Base-by-base conservation (phyloP, 2,113 vertebrate genomes). In the Monopterus albus region DNA sequence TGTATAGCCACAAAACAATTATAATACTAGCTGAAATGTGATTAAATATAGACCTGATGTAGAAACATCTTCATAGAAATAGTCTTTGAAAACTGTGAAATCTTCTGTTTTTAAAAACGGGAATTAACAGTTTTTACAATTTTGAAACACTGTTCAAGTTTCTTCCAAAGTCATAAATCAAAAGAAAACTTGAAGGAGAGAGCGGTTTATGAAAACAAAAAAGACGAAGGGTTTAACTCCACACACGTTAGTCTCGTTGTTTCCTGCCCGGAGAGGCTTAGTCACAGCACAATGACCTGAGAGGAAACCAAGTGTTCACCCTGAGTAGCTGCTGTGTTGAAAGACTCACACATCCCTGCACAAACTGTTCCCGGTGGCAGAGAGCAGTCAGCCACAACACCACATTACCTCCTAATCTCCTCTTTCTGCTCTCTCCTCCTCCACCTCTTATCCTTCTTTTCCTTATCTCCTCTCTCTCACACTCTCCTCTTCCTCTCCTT, bases 381-480 rank as follows among this genome's bases (percentile, higher is more conserved):
- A 55, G 49, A 29, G 42, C 61, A 67, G 18, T 15, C 61, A 56
- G 77, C 73, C 73, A 68, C 46, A 63, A 40, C 56, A 67, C 46
- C 66, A 2, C 49, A 55, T 63, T 36, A 29, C 68, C 63, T 59
- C 51, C 40, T 82, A 63, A 82, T 70, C 72, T 63, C 56, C 65
- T 38, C 13, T 14, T 40, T 31, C 43, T 57, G 42, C 36, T 10
- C 12, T 12, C 18, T 9, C 15, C n/a, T 49, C 12, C 6, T 64
- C 21, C 5, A 6, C 29, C 29, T 31, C n/a, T n/a, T n/a, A n/a
- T n/a, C n/a, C n/a, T n/a, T n/a, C n/a, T n/a, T n/a, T n/a, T n/a
- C n/a, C n/a, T n/a, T n/a, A n/a, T n/a, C n/a, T n/a, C n/a, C n/a
- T n/a, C n/a, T 20, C 31, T 18, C 8, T 52, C 8, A 5, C 23